Evolutionary conservation across 2,888 invertebrate species (phyloP), one percentile per base, ranked within the genome.

Genomic region (Drosophila meridionalis): DNA sequence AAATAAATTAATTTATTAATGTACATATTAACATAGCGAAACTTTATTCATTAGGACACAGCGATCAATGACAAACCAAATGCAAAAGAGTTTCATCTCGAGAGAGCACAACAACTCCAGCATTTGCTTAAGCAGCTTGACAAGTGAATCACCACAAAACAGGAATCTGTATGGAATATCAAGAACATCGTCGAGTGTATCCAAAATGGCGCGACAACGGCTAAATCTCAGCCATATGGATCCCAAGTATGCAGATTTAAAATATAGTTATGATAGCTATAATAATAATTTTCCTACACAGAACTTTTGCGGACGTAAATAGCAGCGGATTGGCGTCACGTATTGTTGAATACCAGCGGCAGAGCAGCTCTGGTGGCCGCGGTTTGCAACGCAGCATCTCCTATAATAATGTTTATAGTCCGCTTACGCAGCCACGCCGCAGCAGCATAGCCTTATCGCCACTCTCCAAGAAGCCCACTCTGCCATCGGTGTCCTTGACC

Each of bases 321-420:
- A 94, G 94, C 82, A 94, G 94, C 55, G 94, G 94, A 0, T 82
- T 94, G 60, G 90, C 93, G 2, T 92, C 93, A n/a, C 92, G 94
- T 9, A 92, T 94, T 69, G 94, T 94, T 0, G 93, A 93, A 76
- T 94, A 94, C 73, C 93, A 93, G 73, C 93, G 93, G 76, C 93
- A 94, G 30, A 88, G 79, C 47, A 87, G 81, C 75, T 34, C 63
- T 14, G 87, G 87, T 14, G 87, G 81, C 73, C 38, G 68, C 12
- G 87, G 87, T n/a, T 56, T 93, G n/a, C 92, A 91, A 66, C 87
- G 93, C 20, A 93, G 93, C 65, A 75, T 91, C 65, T 93, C 93
- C 0, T 82, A 84, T 26, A 90, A 82, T 30, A 92, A 89, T 69
- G 66, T 92, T 0, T 94, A 94, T 85, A 93, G 91, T 59, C 93